Conservation (phyloP, 2,113 vertebrate species). For the Gasterosteus aculeatus region DNA sequence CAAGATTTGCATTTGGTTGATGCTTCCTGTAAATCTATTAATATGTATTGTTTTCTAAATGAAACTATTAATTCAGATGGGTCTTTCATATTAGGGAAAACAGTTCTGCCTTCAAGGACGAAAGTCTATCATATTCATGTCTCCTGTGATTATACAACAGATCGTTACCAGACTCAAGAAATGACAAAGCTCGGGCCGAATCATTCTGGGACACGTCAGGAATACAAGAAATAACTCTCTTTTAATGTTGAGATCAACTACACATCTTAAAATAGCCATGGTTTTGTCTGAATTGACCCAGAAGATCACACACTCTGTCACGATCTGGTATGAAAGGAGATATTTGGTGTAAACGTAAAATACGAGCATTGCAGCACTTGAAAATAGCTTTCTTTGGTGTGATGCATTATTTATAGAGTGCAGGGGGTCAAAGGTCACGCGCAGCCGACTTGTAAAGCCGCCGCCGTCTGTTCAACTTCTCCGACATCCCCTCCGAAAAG, state of each 20-base stretch:
- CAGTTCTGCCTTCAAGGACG: conserved; percentile 39
- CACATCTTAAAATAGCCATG: background rate
- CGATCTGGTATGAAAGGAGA: background rate
- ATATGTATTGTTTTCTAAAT: conserved; percentile 55
- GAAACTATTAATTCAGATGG: conserved; percentile 48
- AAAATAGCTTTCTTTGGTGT: background rate
- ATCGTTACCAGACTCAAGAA: background rate
- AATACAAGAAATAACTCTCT: background rate
- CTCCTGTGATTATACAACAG: conserved; percentile 26
- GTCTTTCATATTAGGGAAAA: conserved; percentile 30
- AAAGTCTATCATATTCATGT: conserved; percentile 39
- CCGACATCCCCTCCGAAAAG: conserved; percentile 4
- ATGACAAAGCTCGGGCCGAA: conserved; percentile 19
- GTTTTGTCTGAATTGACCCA: background rate
- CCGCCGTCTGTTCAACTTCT: conserved; percentile 22
- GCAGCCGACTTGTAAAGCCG: background rate
- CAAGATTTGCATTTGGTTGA: conserved; percentile 29
- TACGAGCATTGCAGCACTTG: background rate
- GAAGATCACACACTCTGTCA: background rate
- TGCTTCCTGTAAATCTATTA: conserved; percentile 32
- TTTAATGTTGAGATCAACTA: background rate
- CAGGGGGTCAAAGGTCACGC: background rate
- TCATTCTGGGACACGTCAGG: background rate
- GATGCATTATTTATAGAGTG: background rate
- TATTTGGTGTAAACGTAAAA: background rate